Conservation (phyloP, 2,797 vertebrate genomes). For the Helicolenus hilgendorfi region DNA sequence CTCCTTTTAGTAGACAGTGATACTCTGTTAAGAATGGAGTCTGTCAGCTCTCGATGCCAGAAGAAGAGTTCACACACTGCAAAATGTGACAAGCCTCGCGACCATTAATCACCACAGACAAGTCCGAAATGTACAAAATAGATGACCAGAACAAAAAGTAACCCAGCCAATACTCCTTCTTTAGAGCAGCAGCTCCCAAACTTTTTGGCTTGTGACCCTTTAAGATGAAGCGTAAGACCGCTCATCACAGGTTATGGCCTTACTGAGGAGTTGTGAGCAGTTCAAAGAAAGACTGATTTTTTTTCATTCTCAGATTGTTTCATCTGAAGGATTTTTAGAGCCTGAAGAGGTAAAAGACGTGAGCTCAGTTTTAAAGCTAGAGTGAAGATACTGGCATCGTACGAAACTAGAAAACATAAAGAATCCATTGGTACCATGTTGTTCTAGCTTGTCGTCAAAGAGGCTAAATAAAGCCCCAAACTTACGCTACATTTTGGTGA, state of each 20-base stretch:
- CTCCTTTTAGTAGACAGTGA: background rate
- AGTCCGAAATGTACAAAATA: background rate
- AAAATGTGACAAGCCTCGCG: background rate
- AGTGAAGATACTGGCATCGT: no score
- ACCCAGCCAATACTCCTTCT: background rate
- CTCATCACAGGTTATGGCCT: background rate
- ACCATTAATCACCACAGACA: background rate
- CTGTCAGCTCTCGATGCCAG: background rate
- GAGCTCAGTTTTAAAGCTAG: no score
- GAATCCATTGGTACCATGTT: no score
- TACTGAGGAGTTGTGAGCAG: background rate
- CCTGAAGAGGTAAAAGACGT: background rate
- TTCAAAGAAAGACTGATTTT: slow-evolving; percentile 6
- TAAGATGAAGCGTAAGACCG: background rate
- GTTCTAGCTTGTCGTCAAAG: no score
- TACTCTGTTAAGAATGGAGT: background rate
- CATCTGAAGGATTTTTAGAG: background rate
- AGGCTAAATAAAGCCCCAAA: no score
- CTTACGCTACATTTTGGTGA: no score
- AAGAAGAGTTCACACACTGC: background rate
- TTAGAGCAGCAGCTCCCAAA: background rate
- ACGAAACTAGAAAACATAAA: no score
- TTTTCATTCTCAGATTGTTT: background rate
- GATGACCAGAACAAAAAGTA: background rate
- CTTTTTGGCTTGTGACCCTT: background rate